phyloP scores from a whole-genome alignment of 2,888 invertebrate species.

The Lysandra bellargus region DNA sequence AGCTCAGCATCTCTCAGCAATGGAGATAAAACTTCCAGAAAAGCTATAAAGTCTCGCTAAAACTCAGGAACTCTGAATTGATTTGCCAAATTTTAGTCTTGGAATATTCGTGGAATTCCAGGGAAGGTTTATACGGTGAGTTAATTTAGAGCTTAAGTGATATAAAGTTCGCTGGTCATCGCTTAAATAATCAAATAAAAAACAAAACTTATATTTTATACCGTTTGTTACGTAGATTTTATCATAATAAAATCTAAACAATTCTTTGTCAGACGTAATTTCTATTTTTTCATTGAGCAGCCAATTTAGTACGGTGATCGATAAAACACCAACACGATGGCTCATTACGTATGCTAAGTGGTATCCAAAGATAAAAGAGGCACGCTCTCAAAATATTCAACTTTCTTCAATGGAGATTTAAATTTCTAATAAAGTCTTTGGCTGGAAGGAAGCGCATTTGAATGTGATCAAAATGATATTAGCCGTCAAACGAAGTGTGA shows the following conservation, averaged over 20 bases:
- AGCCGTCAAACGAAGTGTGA: constrained; percentile 26
- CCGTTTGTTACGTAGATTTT: no score
- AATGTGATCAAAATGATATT: constrained; percentile 35
- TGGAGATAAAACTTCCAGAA: no score
- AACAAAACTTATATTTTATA: no score
- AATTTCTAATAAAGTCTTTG: constrained; percentile 42
- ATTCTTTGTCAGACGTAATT: background rate
- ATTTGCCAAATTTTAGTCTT: no score
- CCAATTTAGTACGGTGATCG: background rate
- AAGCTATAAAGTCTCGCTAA: no score
- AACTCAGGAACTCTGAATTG: no score
- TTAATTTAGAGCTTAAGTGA: no score
- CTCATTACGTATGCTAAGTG: constrained; percentile 30
- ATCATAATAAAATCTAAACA: background rate
- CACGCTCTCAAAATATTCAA: constrained; percentile 35
- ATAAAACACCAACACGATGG: constrained; percentile 3
- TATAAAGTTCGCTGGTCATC: no score
- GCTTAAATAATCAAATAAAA: no score
- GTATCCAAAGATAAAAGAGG: constrained; percentile 27
- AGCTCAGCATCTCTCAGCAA: no score
- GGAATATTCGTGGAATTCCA: no score
- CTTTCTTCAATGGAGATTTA: constrained; percentile 39
- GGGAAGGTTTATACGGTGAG: no score
- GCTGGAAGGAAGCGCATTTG: constrained; percentile 39
- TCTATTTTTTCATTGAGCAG: background rate